These are phyloP conservation scores for Panonychus citri DNA, from an alignment of 1,140 invertebrate species.

Conservation along the genomic window DNA sequence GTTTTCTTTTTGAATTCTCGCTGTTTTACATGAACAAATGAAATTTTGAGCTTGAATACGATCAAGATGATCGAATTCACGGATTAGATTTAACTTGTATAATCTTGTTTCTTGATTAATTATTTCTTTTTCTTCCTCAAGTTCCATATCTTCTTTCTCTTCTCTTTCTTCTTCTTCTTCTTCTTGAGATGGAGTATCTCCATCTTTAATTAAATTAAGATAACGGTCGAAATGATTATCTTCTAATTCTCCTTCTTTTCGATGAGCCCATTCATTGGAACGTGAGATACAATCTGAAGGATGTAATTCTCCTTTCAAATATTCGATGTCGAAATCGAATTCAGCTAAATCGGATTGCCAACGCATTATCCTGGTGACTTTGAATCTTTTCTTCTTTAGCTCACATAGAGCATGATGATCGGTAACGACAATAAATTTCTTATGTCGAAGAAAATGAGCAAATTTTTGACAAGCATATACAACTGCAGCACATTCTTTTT, in stretches of 20 bases:
- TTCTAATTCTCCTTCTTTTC: background rate
- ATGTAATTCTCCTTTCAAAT: background rate
- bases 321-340: background rate
- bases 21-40: background rate
- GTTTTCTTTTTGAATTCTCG: background rate
- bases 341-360: background rate
- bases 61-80: background rate
- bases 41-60: background rate
- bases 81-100: background rate
- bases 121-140: background rate
- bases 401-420: background rate
- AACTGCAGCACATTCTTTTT: constrained; percentile 29
- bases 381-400: background rate
- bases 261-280: background rate
- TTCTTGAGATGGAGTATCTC: too few species aligned
- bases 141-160: too few species aligned
- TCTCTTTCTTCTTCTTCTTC: too few species aligned
- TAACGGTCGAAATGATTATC: background rate
- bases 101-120: background rate
- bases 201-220: background rate
- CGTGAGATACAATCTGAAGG: background rate
- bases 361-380: background rate
- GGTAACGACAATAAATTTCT: background rate
- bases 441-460: constrained; percentile 26
- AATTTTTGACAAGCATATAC: constrained; percentile 26